Evolutionary conservation across 1,140 invertebrate species (phyloP).

Genomic region (Planococcus citri): DNA sequence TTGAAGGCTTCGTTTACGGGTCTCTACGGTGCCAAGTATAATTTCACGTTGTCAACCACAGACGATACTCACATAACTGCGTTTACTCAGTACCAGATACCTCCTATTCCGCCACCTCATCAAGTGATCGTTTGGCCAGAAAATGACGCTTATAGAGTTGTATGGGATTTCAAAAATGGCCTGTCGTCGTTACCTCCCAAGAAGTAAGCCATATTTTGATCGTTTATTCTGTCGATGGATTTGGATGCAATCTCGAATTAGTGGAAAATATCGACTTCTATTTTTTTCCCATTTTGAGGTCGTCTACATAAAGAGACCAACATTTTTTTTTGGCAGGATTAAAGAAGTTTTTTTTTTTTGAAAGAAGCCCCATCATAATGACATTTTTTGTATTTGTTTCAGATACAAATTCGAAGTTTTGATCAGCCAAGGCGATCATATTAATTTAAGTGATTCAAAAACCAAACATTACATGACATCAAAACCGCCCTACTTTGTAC

Average conservation of each 20-base stretch:
- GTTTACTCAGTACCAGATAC: constrained; percentile 40
- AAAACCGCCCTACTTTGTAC: constrained; percentile 43
- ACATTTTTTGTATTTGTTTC: constrained; percentile 23
- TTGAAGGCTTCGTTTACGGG: constrained; percentile 36
- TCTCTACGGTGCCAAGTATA: constrained; percentile 49
- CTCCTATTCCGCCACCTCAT: constrained; percentile 47
- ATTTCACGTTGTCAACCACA: constrained; percentile 39
- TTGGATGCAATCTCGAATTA: too few relatives aligned
- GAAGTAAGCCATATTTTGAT: too few relatives aligned
- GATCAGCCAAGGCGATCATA: constrained; percentile 43
- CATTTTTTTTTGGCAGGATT: too few relatives aligned
- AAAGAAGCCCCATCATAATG: too few relatives aligned
- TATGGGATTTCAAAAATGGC: constrained; percentile 38
- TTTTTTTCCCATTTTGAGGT: too few relatives aligned
- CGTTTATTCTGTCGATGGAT: too few relatives aligned
- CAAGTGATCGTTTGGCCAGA: constrained; percentile 44
- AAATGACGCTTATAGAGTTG: constrained; percentile 46
- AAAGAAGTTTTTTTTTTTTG: too few relatives aligned
- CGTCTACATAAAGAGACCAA: too few relatives aligned
- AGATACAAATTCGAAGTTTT: constrained; percentile 51
- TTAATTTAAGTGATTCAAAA: constrained; percentile 39
- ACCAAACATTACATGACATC: constrained; percentile 34
- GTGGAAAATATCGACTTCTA: too few relatives aligned
- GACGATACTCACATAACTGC: constrained; percentile 36
- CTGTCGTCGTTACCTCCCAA: constrained; percentile 29